Evolutionary conservation across 2,888 invertebrate genomes (phyloP).

Genomic region (Ochropacha duplaris): DNA sequence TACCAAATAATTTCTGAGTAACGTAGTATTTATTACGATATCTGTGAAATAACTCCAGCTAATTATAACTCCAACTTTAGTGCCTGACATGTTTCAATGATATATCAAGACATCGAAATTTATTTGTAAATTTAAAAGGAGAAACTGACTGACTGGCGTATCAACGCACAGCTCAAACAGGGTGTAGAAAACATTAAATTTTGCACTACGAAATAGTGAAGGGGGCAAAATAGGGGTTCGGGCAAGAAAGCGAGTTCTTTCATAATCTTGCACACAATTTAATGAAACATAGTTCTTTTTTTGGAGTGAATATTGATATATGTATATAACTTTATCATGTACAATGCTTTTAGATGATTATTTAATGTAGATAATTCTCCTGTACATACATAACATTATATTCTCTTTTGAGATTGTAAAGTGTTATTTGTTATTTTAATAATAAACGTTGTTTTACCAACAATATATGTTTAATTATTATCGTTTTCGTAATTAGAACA

Average conservation of each 20-base stretch:
- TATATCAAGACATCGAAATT: background rate
- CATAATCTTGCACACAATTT: too few relatives aligned
- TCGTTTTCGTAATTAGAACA: background rate
- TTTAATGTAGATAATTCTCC: slow-evolving; percentile 50
- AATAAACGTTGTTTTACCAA: slow-evolving; percentile 56
- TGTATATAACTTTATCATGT: slow-evolving; percentile 29
- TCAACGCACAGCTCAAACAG: too few relatives aligned
- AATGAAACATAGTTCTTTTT: background rate
- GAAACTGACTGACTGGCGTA: too few relatives aligned
- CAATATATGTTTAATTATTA: background rate
- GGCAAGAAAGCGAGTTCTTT: too few relatives aligned
- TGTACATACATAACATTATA: slow-evolving; percentile 58
- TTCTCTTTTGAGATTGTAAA: slow-evolving; percentile 75
- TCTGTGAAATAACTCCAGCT: too few relatives aligned
- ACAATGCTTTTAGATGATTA: slow-evolving; percentile 47
- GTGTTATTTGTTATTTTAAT: slow-evolving; percentile 68
- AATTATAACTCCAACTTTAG: too few relatives aligned
- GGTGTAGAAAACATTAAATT: too few relatives aligned
- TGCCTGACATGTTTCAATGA: background rate
- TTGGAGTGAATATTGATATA: slow-evolving; percentile 8
- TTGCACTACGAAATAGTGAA: too few relatives aligned
- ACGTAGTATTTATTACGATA: too few relatives aligned
- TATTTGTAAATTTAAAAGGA: background rate
- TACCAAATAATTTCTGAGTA: too few relatives aligned
- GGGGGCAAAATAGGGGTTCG: too few relatives aligned